Evolutionary conservation across 2,113 vertebrate genomes (phyloP).

Genomic region (Ptyas mucosa): DNA sequence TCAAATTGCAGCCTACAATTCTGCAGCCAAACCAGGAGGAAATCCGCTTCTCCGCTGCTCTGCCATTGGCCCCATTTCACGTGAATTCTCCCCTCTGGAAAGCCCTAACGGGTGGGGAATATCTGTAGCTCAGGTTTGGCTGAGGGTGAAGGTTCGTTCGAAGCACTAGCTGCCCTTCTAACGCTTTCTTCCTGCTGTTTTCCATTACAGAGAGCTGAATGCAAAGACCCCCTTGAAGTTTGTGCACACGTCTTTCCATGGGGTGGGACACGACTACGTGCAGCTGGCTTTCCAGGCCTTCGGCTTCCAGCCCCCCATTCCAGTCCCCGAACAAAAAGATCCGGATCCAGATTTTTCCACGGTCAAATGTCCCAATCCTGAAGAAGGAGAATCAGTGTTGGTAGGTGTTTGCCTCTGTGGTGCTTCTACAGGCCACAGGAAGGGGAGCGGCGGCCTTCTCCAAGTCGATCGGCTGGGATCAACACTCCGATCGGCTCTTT

Average conservation of each 20-base stretch:
- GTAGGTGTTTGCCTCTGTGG: constrained; percentile 58
- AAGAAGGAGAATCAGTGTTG: constrained; percentile 92
- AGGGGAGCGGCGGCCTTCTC: neutral
- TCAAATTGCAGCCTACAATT: neutral
- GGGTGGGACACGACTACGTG: constrained; percentile 88
- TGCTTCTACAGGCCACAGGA: neutral
- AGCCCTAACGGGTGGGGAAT: neutral
- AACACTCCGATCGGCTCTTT: neutral
- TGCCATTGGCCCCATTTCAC: neutral
- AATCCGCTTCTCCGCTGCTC: neutral
- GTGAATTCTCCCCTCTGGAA: rapidly evolving
- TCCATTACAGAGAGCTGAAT: constrained; percentile 78
- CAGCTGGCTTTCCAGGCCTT: constrained; percentile 85
- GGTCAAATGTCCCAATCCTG: constrained; percentile 90
- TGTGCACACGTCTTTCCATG: constrained; percentile 92
- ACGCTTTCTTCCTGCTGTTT: neutral
- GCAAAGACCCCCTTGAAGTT: constrained; percentile 76
- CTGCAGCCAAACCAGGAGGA: neutral
- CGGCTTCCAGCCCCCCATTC: constrained; percentile 84
- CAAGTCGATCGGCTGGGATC: neutral
- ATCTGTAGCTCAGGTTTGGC: no score
- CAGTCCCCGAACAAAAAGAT: constrained; percentile 91
- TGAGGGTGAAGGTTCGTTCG: no score
- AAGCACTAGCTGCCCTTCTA: neutral
- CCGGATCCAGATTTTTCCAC: constrained; percentile 92